Evolutionary conservation across 2,797 vertebrate genomes (phyloP).

Genomic region (Anabas testudineus): DNA sequence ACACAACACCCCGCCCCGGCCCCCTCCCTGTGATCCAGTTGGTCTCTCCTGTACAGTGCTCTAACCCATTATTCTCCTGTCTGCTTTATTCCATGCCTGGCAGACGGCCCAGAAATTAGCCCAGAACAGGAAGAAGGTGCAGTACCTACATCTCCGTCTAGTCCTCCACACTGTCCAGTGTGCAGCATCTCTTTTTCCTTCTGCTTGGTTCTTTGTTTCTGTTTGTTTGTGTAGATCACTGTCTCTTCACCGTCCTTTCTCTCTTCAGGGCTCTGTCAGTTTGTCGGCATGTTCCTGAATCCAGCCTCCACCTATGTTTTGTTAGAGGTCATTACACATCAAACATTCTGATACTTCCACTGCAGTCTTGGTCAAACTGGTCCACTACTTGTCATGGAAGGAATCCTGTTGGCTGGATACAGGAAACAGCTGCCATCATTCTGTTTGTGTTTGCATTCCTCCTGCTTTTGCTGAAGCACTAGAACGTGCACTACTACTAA

Average conservation of each 20-base stretch:
- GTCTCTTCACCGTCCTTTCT: constrained; percentile 20
- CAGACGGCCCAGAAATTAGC: constrained; percentile 99
- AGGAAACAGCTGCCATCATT: constrained; percentile 23
- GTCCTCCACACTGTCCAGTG: background rate
- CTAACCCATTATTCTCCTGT: constrained; percentile 49
- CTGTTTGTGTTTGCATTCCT: background rate
- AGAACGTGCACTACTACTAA: background rate
- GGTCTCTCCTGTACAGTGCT: constrained; percentile 19
- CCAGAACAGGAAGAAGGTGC: constrained; percentile 99
- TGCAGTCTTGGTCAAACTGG: background rate
- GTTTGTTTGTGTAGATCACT: constrained; percentile 14
- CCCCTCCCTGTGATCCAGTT: constrained; percentile 1
- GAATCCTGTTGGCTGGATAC: constrained; percentile 21
- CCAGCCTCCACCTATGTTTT: constrained; percentile 24
- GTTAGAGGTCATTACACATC: constrained; percentile 9
- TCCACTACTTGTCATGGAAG: background rate
- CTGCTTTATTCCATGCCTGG: constrained; percentile 76
- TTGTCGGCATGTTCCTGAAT: constrained; percentile 43
- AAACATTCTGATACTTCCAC: background rate
- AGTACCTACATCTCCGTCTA: constrained; percentile 81
- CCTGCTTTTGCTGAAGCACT: background rate
- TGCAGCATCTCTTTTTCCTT: background rate
- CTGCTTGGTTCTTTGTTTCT: constrained; percentile 2
- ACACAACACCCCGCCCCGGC: background rate
- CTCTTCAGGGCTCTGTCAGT: constrained; percentile 3